Conservation (phyloP, 2,797 vertebrate species). For the Lepilemur ruficaudatus region DNA sequence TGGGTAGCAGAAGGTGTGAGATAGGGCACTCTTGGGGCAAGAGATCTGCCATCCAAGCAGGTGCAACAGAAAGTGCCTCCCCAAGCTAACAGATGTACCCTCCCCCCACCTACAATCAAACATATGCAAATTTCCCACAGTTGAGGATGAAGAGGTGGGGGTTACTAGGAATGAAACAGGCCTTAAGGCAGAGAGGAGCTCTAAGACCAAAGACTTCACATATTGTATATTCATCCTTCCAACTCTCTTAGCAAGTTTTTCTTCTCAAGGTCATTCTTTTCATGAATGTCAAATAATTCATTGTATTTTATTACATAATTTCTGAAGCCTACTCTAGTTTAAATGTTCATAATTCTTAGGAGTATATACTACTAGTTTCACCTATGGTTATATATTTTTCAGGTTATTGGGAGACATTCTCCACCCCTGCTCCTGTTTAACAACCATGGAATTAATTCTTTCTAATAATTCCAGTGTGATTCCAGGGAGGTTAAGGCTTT, state of each 20-base stretch:
- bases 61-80: neutral
- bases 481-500: neutral
- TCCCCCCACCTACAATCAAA: neutral
- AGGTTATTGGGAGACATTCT: neutral
- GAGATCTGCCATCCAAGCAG: neutral
- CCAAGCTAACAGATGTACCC: neutral
- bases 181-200: neutral
- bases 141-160: neutral
- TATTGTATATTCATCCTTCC: neutral
- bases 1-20: neutral
- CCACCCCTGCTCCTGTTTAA: neutral
- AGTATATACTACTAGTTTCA: neutral
- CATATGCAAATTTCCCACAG: neutral
- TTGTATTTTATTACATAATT: constrained; percentile 23
- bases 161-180: neutral
- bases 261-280: neutral
- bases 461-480: neutral
- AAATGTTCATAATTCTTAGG: neutral
- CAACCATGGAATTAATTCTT: neutral
- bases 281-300: neutral
- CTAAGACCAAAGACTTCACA: neutral
- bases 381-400: neutral
- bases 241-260: neutral
- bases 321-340: neutral
- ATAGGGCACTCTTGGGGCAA: neutral